phyloP scores from a whole-genome alignment of 2,888 invertebrate genomes.

The Tipula helvola region DNA sequence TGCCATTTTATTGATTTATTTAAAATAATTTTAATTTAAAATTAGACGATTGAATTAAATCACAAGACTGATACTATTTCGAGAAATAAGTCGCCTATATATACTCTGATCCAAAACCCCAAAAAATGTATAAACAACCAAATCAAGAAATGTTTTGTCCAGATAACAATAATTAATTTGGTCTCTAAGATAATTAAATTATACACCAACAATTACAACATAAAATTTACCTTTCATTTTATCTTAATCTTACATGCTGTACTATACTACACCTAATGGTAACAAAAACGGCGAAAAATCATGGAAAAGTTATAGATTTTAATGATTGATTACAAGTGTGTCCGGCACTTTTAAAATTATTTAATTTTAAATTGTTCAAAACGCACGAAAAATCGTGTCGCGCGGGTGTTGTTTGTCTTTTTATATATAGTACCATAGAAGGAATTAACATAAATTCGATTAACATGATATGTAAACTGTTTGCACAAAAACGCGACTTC shows the following conservation, averaged over 20 bases:
- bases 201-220: neutral
- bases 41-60: neutral
- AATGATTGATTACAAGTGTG: neutral
- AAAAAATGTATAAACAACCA: neutral
- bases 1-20: constrained; percentile 4
- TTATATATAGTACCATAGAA: neutral
- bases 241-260: neutral
- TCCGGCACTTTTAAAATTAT: neutral
- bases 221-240: neutral
- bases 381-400: neutral
- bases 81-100: neutral
- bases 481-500: neutral
- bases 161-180: neutral
- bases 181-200: neutral
- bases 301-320: neutral
- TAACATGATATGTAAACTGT: neutral
- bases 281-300: neutral
- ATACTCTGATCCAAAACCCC: neutral
- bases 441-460: neutral
- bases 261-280: neutral
- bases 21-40: neutral
- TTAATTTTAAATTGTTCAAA: neutral
- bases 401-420: neutral
- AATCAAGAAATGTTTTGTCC: neutral
- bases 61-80: neutral